A percentile compares a stretch with the other conserved stretches of the same genome.
Evolutionary conservation across 2,888 invertebrate genomes (phyloP).

Genomic region (Smittia aterrima): DNA sequence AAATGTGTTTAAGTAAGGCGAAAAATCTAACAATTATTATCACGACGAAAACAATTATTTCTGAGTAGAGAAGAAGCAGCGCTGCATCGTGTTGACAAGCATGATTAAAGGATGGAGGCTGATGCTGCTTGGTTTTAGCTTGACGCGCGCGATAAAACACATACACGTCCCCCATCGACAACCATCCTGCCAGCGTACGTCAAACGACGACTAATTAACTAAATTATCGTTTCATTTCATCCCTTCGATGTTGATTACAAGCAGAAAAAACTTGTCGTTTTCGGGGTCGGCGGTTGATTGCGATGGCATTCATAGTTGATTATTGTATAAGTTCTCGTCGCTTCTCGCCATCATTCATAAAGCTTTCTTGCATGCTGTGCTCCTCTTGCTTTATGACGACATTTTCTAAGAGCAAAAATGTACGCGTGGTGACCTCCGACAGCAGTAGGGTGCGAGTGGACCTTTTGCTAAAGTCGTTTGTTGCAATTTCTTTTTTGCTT

Average conservation of each 20-base stretch:
- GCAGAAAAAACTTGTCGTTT: conserved; percentile 18
- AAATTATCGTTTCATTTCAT: conserved; percentile 26
- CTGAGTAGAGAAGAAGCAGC: conserved; percentile 3
- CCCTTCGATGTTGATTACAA: neutral
- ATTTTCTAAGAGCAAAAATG: no score
- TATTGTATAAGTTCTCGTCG: neutral
- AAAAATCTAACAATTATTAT: conserved; percentile 41
- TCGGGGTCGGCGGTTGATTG: conserved; percentile 38
- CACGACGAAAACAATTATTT: conserved; percentile 35
- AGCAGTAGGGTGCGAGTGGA: conserved; percentile 5
- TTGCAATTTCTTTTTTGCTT: neutral
- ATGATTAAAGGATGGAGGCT: neutral
- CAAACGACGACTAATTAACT: conserved; percentile 37
- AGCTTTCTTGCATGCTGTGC: conserved; percentile 18
- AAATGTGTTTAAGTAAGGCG: conserved; percentile 36
- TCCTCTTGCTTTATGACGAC: neutral
- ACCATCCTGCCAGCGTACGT: conserved; percentile 1
- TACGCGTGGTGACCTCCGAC: neutral
- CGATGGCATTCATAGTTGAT: conserved; percentile 34
- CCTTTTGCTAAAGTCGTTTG: no score
- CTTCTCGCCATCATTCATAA: neutral
- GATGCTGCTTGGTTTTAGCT: neutral
- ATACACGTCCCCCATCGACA: neutral
- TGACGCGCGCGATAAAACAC: neutral
- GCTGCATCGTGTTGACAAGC: conserved; percentile 8